Conservation (phyloP, 92 coral and sea anemone genomes). For the Plumapathes pennacea region DNA sequence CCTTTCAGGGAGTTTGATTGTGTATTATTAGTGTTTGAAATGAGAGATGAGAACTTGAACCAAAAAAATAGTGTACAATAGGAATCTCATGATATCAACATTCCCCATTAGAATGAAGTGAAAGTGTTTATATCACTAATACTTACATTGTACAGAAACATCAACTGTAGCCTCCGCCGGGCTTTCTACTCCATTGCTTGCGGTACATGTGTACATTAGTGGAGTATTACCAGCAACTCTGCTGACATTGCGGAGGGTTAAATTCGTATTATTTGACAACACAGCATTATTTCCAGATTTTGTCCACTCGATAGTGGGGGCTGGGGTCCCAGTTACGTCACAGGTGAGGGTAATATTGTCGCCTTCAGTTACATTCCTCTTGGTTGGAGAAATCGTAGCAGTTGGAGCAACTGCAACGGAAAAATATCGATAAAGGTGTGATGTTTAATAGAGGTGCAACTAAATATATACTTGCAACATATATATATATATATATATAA, state of each 20-base stretch:
- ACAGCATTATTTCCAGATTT: neutral
- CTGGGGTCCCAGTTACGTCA: constrained; percentile 37
- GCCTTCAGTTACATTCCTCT: constrained; percentile 21
- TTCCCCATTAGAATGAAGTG: too few relatives aligned
- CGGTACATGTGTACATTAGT: constrained; percentile 7
- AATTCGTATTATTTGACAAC: neutral
- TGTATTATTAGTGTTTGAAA: too few relatives aligned
- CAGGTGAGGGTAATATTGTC: constrained; percentile 11
- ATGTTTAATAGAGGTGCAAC: too few relatives aligned
- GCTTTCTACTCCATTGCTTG: constrained; percentile 1
- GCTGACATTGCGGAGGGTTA: neutral
- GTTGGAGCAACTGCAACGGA: constrained; percentile 24
- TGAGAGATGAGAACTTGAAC: too few relatives aligned
- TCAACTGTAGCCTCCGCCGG: neutral
- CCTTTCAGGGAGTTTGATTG: too few relatives aligned
- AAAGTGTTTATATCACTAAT: too few relatives aligned
- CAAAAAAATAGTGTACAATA: too few relatives aligned
- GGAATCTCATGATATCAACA: too few relatives aligned
- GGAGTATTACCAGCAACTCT: constrained; percentile 5
- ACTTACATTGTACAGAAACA: constrained; percentile 4
- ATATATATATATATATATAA: too few relatives aligned
- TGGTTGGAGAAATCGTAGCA: neutral
- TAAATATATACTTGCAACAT: too few relatives aligned
- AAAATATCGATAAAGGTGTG: neutral
- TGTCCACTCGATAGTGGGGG: constrained; percentile 30